Base-by-base conservation (phyloP, 2,113 vertebrate species). In the Porphyrio hochstetteri region DNA sequence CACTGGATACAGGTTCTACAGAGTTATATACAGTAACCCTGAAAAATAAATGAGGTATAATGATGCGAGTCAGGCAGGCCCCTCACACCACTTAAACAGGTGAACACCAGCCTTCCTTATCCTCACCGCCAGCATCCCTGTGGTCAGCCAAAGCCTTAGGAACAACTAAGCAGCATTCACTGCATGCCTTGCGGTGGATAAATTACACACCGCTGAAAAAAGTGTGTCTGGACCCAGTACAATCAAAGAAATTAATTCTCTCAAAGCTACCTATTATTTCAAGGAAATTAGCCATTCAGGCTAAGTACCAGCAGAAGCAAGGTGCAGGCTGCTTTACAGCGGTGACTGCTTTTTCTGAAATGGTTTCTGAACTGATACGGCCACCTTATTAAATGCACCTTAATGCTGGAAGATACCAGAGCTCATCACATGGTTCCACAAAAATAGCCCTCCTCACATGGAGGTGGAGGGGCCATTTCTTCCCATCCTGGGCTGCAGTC, bases 361-460 rank as follows among this genome's bases (percentile, higher is more conserved):
- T 25, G 7, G 42, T 42, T 85, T 92, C 67, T 82, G n/a, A 82
- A 68, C 24, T 50, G 70, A 85, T 44, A 91, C 0, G 19, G 52
- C 60, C 38, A 81, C 40, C 70, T 75, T 67, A 40, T 69, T 85
- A 91, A 92, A 85, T 5, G 40, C 20, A 85, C 50, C 78, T 84
- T 33, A 56, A 23, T 53, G 14, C 38, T 50, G 57, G 38, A 75
- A 93, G 86, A 92, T 35, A 84, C 5, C 74, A 78, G 65, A 95
- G 86, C 29, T 89, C 64, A 89, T 42, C 69, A 76, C 21, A 75
- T 2, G 2, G 42, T 38, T 83, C 42, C 77, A 92, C 44, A 89
- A 92, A 95, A 96, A 96, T 82, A 95, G 91, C 53, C 61, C 46
- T 91, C 69, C 42, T 87, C 55, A 28, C 8, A 38, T 60, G 70